Conservation (phyloP, 2,888 invertebrate species). For the Smittia sp. region DNA sequence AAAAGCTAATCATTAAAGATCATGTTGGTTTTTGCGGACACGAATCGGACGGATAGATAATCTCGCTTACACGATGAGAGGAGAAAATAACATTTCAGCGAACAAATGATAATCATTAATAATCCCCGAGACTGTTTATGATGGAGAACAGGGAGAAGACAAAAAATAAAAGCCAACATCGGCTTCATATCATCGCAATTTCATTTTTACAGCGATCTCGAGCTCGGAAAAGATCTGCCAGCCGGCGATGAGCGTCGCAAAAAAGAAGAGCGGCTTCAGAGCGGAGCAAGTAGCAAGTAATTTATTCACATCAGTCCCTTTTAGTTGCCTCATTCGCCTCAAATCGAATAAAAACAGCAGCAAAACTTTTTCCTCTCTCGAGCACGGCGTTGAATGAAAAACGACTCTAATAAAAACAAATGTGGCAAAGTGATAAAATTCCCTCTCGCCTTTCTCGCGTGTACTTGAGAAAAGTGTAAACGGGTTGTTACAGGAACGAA, state of each 20-base stretch:
- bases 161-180: not conserved
- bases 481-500: not conserved
- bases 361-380: not conserved
- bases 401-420: conserved; percentile 27
- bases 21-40: conserved; percentile 1
- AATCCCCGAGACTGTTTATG: conserved; percentile 14
- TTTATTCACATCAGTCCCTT: conserved; percentile 9
- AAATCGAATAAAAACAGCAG: not conserved
- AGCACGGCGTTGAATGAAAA: not conserved
- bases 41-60: not conserved
- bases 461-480: not conserved
- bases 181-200: conserved; percentile 16
- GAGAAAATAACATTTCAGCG: not conserved
- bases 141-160: not conserved
- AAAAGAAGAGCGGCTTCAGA: not conserved
- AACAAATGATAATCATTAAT: conserved; percentile 34
- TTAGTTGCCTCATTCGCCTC: conserved; percentile 16
- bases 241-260: not conserved
- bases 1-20: not conserved
- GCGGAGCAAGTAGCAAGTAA: conserved; percentile 33
- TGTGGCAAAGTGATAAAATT: conserved; percentile 37
- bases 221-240: not conserved
- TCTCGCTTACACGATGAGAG: not conserved
- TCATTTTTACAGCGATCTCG: not conserved
- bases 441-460: not conserved